These are phyloP conservation scores for Pyrrhosoma nymphula DNA, from an alignment of 2,888 invertebrate genomes.

Conservation along the genomic window DNA sequence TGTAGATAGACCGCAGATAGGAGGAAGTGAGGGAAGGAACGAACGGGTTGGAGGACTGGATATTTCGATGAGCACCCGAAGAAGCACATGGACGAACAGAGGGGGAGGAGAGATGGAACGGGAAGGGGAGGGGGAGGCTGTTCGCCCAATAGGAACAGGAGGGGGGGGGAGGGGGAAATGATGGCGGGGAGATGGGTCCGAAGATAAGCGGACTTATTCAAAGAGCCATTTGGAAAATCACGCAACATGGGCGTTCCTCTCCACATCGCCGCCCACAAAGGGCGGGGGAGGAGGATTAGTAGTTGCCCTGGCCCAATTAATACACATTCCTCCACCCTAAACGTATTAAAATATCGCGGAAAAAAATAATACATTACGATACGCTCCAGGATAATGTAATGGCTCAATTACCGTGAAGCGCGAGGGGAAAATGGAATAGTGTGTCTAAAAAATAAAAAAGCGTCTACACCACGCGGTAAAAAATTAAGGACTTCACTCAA, in stretches of 20 bases:
- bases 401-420: neutral
- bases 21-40: neutral
- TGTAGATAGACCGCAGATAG: neutral
- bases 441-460: too few relatives aligned
- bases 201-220: conserved; percentile 28
- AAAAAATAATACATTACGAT: neutral
- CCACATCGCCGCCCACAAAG: neutral
- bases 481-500: neutral
- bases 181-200: neutral
- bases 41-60: neutral
- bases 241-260: conserved; percentile 32
- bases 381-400: neutral
- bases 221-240: conserved; percentile 32
- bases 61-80: neutral
- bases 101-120: neutral
- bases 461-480: neutral
- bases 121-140: neutral
- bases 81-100: neutral
- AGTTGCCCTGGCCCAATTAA: neutral
- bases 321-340: neutral
- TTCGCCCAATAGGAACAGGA: neutral
- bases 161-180: neutral
- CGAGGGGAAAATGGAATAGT: neutral
- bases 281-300: conserved; percentile 2
- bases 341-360: neutral